Evolutionary conservation across 1,140 invertebrate genomes (phyloP).

Genomic region (Stratiolaelaps scimitus): DNA sequence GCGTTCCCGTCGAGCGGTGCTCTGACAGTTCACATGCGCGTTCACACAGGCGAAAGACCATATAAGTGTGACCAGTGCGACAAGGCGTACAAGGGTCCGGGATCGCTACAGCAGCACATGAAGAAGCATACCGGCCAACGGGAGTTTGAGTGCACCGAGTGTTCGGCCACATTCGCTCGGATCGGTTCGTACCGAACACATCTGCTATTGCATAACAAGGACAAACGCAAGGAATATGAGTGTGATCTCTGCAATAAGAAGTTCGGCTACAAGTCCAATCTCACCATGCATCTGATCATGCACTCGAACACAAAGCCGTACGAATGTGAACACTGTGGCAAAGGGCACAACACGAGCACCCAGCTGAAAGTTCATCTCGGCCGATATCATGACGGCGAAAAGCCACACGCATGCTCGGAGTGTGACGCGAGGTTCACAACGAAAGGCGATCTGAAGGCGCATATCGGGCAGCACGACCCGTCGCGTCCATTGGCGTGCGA

Average conservation of each 20-base stretch:
- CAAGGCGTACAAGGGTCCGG: constrained; percentile 43
- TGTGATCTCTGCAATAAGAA: constrained; percentile 3
- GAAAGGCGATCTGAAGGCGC: neutral
- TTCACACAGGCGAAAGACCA: constrained; percentile 45
- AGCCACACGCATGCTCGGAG: neutral
- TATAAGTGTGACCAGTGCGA: constrained; percentile 45
- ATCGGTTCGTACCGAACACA: too few relatives aligned
- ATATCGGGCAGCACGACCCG: neutral
- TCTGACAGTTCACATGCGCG: constrained; percentile 36
- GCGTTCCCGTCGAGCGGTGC: neutral
- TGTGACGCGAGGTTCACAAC: neutral
- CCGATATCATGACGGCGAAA: neutral
- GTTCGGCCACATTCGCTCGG: constrained; percentile 38
- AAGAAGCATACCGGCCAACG: constrained; percentile 60
- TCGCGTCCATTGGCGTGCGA: neutral
- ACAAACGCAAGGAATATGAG: neutral
- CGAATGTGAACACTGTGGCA: neutral
- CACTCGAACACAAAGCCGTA: constrained; percentile 33
- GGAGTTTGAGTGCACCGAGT: constrained; percentile 66
- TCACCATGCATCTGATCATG: constrained; percentile 12
- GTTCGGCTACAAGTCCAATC: neutral
- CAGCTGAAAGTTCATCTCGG: neutral
- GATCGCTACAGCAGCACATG: constrained; percentile 41
- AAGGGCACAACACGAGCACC: neutral
- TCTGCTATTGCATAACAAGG: too few relatives aligned